These are phyloP conservation scores for Pygocentrus nattereri DNA, from an alignment of 2,797 vertebrate genomes.

Conservation along the genomic window DNA sequence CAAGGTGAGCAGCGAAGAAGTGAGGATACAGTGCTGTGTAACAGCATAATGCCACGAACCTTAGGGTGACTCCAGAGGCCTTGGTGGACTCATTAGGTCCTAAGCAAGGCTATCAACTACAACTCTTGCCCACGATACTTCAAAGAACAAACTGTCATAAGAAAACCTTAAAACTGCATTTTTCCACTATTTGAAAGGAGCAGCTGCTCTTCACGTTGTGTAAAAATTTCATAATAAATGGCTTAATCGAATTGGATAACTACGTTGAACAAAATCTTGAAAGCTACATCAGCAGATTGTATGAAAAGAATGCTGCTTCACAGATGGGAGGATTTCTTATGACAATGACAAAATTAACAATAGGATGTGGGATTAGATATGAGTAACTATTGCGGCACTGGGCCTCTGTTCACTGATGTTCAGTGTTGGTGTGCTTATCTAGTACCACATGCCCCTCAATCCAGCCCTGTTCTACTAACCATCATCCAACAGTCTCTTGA, in stretches of 20 bases:
- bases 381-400: background rate
- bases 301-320: no score
- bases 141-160: background rate
- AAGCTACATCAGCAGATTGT: no score
- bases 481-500: background rate
- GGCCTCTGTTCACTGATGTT: background rate
- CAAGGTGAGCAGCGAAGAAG: slow-evolving; percentile 60
- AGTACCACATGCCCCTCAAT: background rate
- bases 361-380: no score
- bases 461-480: background rate
- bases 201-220: no score
- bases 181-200: no score
- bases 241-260: no score
- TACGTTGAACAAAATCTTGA: no score
- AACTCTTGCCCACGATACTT: background rate
- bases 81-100: background rate
- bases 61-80: slow-evolving; percentile 35
- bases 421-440: background rate
- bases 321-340: background rate
- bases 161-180: no score
- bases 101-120: background rate
- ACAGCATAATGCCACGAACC: slow-evolving; percentile 40
- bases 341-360: no score
- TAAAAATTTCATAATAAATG: no score
- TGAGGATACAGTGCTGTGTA: slow-evolving; percentile 27